Base-by-base conservation (phyloP, 2,113 vertebrate species). In the Himantopus leucocephalus region DNA sequence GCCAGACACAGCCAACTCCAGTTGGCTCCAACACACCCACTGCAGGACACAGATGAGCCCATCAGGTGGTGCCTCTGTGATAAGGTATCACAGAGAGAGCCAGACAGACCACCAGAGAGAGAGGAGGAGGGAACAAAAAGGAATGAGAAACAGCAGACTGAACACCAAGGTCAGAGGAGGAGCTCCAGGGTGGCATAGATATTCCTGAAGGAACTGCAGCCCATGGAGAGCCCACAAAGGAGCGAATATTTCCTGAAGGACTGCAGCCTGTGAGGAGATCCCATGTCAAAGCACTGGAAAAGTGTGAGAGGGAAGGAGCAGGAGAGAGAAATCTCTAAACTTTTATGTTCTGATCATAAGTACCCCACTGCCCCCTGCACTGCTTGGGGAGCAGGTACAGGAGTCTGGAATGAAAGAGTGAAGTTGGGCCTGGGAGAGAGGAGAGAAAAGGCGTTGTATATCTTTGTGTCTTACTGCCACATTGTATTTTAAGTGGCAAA, bases 341-440 rank as follows among this genome's bases (percentile, higher is more conserved):
- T 14, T 26, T 17, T 47, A 0, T 1, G 0, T 60, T 85, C 35
- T 34, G 29, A 37, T 23, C 4, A 1, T 60, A 77, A 60, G 7
- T 85, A 3, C 0, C 4, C 10, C 15, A 5, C 23, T 4, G 1
- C 6, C 5, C 18, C 8, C 17, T 32, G 24, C n/a, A 55, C 16
- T 3, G 0, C 43, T 2, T 59, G 47, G 11, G 8, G 20, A 85
- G 23, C 26, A 48, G 23, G 27, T 43, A 30, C 21, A 56, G n/a
- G 23, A 72, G 29, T 63, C 47, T 35, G 56, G 34, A 81, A 6
- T 9, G 24, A 45, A 70, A 45, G 43, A 45, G 4, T 30, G 12
- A 74, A 41, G 20, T 4, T 66, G 12, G 20, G 34, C 24, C 17
- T 83, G 29, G 37, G 21, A 71, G 16, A 52, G 27, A 71, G 35